These are phyloP conservation scores for Otolemur garnettii DNA, from an alignment of 2,113 vertebrate species.

Conservation along the genomic window DNA sequence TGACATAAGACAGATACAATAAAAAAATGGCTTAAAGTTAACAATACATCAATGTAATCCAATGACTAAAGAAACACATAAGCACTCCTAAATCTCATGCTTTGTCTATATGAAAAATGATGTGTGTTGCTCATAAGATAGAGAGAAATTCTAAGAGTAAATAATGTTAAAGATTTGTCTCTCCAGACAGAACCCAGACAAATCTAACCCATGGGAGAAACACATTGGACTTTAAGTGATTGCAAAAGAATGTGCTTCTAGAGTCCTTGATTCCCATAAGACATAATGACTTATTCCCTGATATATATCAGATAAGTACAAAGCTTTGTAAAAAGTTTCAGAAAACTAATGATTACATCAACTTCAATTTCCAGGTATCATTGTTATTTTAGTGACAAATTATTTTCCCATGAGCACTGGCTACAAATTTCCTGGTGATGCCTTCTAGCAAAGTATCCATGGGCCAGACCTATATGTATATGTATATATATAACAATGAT, in stretches of 20 bases:
- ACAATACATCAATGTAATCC: not conserved
- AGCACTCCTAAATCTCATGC: slow-evolving; percentile 15
- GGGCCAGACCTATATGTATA: not conserved
- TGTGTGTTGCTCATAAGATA: not conserved
- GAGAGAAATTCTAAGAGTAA: slow-evolving; percentile 52
- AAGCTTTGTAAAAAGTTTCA: slow-evolving; percentile 16
- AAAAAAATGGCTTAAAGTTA: slow-evolving; percentile 19
- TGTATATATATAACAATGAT: slow-evolving; percentile 7
- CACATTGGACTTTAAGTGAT: not conserved
- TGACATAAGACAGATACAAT: slow-evolving; percentile 24
- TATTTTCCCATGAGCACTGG: slow-evolving; percentile 34
- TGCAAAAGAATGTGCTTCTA: slow-evolving; percentile 41
- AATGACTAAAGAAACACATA: slow-evolving; percentile 43
- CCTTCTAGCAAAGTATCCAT: slow-evolving; percentile 5
- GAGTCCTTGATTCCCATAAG: slow-evolving; percentile 14
- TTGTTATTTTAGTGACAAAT: slow-evolving; percentile 2
- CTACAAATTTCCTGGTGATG: not conserved
- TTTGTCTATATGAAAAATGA: slow-evolving; percentile 37
- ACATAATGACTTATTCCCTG: slow-evolving; percentile 38
- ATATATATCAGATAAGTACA: not conserved
- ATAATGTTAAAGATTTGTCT: slow-evolving; percentile 59
- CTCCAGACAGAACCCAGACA: slow-evolving; percentile 43
- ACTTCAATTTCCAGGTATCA: not conserved
- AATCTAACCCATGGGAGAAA: slow-evolving; percentile 52
- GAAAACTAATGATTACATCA: slow-evolving; percentile 47